phyloP scores from a whole-genome alignment of 2,888 invertebrate species.

The Cynaeus angustus region DNA sequence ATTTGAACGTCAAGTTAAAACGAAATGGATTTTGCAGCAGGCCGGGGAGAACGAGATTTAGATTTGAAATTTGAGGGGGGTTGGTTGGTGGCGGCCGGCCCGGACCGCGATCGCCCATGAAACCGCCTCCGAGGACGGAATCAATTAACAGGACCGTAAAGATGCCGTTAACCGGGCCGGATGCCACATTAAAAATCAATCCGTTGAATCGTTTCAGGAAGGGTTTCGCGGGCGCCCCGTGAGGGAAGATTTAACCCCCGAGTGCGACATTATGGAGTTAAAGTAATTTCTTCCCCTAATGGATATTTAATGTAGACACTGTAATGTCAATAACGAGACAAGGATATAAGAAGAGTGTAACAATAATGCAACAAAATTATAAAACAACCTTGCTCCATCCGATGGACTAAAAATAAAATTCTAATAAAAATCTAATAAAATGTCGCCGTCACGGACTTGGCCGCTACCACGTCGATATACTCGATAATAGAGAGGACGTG shows the following conservation, averaged over 20 bases:
- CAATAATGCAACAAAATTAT: conserved; percentile 54
- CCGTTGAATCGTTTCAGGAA: not conserved
- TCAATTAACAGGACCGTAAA: conserved; percentile 40
- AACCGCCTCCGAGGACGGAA: conserved; percentile 36
- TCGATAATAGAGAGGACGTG: conserved; percentile 48
- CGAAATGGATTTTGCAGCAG: conserved; percentile 76
- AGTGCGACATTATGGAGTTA: conserved; percentile 6
- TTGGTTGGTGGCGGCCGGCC: conserved; percentile 15
- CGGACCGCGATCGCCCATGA: conserved; percentile 24
- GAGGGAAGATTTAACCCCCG: conserved; percentile 11
- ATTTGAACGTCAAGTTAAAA: conserved; percentile 75
- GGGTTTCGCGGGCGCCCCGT: not conserved
- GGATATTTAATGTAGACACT: conserved; percentile 28
- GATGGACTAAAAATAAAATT: conserved; percentile 53
- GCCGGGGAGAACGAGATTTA: conserved; percentile 72
- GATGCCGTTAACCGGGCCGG: conserved; percentile 24
- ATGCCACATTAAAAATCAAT: conserved; percentile 40
- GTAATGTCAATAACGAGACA: conserved; percentile 8
- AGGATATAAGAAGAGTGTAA: conserved; percentile 16
- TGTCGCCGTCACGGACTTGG: conserved; percentile 27
- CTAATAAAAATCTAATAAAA: conserved; percentile 56
- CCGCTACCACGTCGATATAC: conserved; percentile 34
- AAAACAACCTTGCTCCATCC: conserved; percentile 48
- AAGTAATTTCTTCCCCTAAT: conserved; percentile 21
- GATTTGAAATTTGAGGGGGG: conserved; percentile 69